phyloP scores from a whole-genome alignment of 2,888 invertebrate genomes.

The Drosophila koepferae region DNA sequence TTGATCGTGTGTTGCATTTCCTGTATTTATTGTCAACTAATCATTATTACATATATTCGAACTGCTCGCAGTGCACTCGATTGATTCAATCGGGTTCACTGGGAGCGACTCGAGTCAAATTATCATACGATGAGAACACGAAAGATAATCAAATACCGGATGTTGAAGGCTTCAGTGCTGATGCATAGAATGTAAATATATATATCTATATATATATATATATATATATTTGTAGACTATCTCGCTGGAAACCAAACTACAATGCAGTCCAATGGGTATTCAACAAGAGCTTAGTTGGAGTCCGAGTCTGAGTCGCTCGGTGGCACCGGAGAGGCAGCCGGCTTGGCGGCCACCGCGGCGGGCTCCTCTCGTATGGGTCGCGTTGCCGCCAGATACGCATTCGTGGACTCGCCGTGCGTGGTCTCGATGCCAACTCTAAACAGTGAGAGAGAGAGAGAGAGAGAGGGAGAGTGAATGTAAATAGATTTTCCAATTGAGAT shows the following conservation, averaged over 20 bases:
- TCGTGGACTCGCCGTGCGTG: slow-evolving; percentile 90
- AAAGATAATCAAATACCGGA: slow-evolving; percentile 23
- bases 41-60: slow-evolving; percentile 57
- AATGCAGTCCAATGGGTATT: slow-evolving; percentile 7
- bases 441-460: background rate
- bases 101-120: slow-evolving; percentile 12
- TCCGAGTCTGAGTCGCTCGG: slow-evolving; percentile 87
- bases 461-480: background rate
- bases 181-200: too few species aligned
- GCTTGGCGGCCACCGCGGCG: slow-evolving; percentile 77
- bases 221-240: slow-evolving; percentile 3
- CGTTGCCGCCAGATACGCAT: slow-evolving; percentile 89
- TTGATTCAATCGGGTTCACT: slow-evolving; percentile 2
- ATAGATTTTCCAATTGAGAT: background rate
- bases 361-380: slow-evolving; percentile 84
- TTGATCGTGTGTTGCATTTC: slow-evolving; percentile 22
- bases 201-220: too few species aligned
- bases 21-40: slow-evolving; percentile 75
- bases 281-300: slow-evolving; percentile 85
- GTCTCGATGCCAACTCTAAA: slow-evolving; percentile 94
- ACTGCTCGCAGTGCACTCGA: slow-evolving; percentile 29
- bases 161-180: slow-evolving; percentile 17
- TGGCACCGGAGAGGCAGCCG: slow-evolving; percentile 85
- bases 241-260: slow-evolving; percentile 7
- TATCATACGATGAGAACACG: slow-evolving; percentile 31